Evolutionary conservation across 2,113 vertebrate genomes (phyloP).

Genomic region (Maccullochella peelii): DNA sequence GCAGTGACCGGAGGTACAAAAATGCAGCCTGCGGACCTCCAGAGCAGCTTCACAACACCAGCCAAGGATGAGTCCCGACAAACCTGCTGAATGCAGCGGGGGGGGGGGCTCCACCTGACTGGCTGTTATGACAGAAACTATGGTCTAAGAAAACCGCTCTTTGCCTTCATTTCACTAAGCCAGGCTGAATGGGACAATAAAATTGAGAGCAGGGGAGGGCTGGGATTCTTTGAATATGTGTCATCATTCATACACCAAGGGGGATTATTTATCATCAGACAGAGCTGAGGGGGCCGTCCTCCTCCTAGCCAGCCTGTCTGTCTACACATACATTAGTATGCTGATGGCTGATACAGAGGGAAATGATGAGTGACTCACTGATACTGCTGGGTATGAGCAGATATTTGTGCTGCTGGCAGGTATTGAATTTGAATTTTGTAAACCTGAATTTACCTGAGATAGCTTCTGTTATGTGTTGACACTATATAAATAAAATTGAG

Average conservation of each 20-base stretch:
- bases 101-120: conserved; percentile 30
- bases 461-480: too few species aligned
- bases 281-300: conserved; percentile 27
- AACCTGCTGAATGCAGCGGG: conserved; percentile 27
- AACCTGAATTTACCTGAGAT: not conserved
- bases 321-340: conserved; percentile 41
- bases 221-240: conserved; percentile 51
- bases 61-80: conserved; percentile 57
- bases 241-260: conserved; percentile 53
- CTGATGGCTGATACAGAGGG: conserved; percentile 32
- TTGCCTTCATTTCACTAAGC: conserved; percentile 41
- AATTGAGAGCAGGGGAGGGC: conserved; percentile 13
- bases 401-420: conserved; percentile 20
- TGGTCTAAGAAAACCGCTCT: conserved; percentile 42
- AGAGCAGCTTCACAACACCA: conserved; percentile 2
- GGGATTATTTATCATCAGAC: conserved; percentile 47
- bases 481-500: too few species aligned
- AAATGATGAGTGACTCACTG: conserved; percentile 29
- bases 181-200: conserved; percentile 32
- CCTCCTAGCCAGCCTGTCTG: conserved; percentile 16
- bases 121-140: conserved; percentile 56
- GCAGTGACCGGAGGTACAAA: not conserved
- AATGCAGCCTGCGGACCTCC: conserved; percentile 28
- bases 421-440: conserved; percentile 8
- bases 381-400: conserved; percentile 9